Evolutionary conservation across 2,797 vertebrate species (phyloP).

Genomic region (Amblyraja radiata): DNA sequence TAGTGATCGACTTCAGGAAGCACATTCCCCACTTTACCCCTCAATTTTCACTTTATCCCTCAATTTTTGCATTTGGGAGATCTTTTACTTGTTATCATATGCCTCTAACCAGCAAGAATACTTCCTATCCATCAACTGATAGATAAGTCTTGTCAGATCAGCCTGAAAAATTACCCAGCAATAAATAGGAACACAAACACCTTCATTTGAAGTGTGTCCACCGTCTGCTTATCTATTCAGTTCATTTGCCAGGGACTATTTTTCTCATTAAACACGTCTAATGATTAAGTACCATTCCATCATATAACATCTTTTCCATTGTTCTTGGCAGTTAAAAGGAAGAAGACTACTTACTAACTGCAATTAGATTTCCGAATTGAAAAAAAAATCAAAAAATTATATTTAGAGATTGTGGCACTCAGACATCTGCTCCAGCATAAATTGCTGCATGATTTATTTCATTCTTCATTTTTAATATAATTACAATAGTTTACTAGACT

Average conservation of each 20-base stretch:
- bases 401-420: background rate
- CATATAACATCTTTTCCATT: slow-evolving; percentile 11
- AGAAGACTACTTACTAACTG: background rate
- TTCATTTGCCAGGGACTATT: slow-evolving; percentile 22
- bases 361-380: background rate
- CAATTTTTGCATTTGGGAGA: slow-evolving; percentile 28
- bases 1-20: too few species aligned
- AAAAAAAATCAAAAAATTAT: background rate
- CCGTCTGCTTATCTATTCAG: background rate
- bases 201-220: slow-evolving; percentile 11
- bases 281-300: slow-evolving; percentile 1
- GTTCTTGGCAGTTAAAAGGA: slow-evolving; percentile 1
- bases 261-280: background rate
- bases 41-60: slow-evolving; percentile 15
- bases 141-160: slow-evolving; percentile 27
- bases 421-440: background rate
- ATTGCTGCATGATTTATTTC: background rate
- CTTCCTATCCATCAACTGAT: slow-evolving; percentile 32
- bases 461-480: background rate
- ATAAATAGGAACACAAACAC: slow-evolving; percentile 32
- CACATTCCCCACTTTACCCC: too few species aligned
- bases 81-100: background rate
- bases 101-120: slow-evolving; percentile 16
- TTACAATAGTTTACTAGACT: background rate
- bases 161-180: slow-evolving; percentile 22